Percentiles rank a stretch among this genome's conserved stretches.
These are phyloP conservation scores for Diplogasteroides magnus DNA, from an alignment of 1,140 invertebrate genomes.

Conservation along the genomic window DNA sequence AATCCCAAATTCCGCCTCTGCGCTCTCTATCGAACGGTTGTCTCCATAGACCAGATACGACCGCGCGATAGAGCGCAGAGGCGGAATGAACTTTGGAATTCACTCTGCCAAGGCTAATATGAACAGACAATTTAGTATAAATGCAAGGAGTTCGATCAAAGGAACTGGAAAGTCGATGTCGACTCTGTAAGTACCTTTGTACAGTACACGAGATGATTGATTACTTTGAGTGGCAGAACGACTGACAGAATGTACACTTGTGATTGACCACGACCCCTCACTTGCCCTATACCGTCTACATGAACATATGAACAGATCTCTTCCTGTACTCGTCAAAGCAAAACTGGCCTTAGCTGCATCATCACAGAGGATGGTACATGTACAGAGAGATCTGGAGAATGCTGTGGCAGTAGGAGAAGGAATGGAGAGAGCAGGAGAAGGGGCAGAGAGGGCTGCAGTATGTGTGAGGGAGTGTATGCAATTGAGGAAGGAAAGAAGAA, in stretches of 20 bases:
- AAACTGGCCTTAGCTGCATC: background rate
- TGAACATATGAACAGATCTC: background rate
- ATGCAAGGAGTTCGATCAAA: slow-evolving; percentile 10
- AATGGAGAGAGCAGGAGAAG: background rate
- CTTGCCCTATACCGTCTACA: slow-evolving; percentile 60
- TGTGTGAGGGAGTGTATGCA: background rate
- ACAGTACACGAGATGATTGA: background rate
- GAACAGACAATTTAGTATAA: too few species aligned
- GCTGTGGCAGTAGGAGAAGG: background rate
- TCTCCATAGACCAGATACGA: too few species aligned
- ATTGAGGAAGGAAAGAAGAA: background rate
- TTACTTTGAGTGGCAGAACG: slow-evolving; percentile 56
- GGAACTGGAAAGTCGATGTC: slow-evolving; percentile 31
- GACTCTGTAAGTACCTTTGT: slow-evolving; percentile 19
- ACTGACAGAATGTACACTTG: slow-evolving; percentile 58
- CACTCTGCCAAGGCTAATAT: too few species aligned
- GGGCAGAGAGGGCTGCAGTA: background rate
- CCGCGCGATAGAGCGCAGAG: too few species aligned
- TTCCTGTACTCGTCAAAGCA: background rate
- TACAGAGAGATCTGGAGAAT: background rate
- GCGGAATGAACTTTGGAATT: too few species aligned
- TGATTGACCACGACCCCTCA: slow-evolving; percentile 60
- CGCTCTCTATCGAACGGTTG: too few species aligned
- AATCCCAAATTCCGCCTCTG: too few species aligned
- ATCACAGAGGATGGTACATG: background rate